These are phyloP conservation scores for Antheraea pernyi DNA, from an alignment of 1,140 invertebrate species.

Conservation along the genomic window DNA sequence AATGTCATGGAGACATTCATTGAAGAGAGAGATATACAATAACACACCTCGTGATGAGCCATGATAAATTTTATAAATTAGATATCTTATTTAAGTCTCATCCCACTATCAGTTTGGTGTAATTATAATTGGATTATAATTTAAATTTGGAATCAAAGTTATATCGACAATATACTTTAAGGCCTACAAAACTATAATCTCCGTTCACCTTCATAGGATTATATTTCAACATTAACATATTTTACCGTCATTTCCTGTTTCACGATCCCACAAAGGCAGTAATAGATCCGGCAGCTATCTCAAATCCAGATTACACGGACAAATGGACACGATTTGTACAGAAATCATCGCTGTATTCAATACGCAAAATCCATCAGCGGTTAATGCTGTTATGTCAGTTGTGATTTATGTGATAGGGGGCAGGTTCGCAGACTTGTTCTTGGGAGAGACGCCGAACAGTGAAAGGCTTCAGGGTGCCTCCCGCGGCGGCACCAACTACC, in stretches of 20 bases:
- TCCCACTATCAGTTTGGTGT: no score
- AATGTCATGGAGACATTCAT: no score
- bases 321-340: conserved; percentile 18
- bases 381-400: conserved; percentile 48
- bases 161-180: not conserved
- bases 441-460: conserved; percentile 44
- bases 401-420: conserved; percentile 62
- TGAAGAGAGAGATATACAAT: no score
- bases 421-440: conserved; percentile 44
- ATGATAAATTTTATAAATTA: no score
- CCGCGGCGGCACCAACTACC: conserved; percentile 49
- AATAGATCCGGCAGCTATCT: conserved; percentile 3
- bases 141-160: not conserved
- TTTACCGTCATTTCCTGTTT: conserved; percentile 1
- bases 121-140: not conserved
- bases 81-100: no score
- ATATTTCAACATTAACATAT: conserved; percentile 7
- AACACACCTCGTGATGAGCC: no score
- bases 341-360: conserved; percentile 31
- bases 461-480: conserved; percentile 64
- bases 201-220: not conserved
- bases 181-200: not conserved
- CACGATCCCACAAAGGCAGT: not conserved
- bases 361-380: conserved; percentile 51
- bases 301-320: conserved; percentile 3